Evolutionary conservation across 2,888 invertebrate genomes (phyloP).

Genomic region (Gymnoscelis rufifasciata): DNA sequence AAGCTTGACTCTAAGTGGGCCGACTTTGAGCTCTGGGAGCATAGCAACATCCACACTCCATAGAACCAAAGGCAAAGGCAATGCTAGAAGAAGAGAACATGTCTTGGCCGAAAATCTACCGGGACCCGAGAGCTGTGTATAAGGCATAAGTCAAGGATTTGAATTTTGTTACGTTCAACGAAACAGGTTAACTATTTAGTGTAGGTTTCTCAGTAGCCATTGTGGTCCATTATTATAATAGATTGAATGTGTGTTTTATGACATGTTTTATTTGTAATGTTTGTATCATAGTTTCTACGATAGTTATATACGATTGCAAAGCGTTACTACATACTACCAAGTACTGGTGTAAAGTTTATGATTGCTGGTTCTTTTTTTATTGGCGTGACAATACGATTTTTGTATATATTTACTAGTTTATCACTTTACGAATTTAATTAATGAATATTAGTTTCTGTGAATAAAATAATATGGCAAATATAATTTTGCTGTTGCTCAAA

Average conservation of each 20-base stretch:
- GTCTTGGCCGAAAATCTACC: constrained; percentile 91
- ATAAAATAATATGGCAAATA: constrained; percentile 12
- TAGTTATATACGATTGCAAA: too few species aligned
- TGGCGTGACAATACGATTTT: constrained; percentile 32
- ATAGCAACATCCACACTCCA: constrained; percentile 68
- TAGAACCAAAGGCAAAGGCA: constrained; percentile 74
- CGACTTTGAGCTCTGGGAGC: constrained; percentile 68
- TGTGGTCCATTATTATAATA: constrained; percentile 27
- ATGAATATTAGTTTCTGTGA: constrained; percentile 6
- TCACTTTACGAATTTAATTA: neutral
- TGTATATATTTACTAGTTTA: constrained; percentile 25
- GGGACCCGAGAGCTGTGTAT: constrained; percentile 93
- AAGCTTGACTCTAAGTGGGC: constrained; percentile 57
- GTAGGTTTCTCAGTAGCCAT: constrained; percentile 30
- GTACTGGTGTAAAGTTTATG: too few species aligned
- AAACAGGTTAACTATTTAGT: constrained; percentile 35
- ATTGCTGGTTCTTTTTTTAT: constrained; percentile 14
- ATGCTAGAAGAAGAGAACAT: constrained; percentile 82
- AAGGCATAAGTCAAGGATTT: constrained; percentile 55
- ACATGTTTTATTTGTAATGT: constrained; percentile 14
- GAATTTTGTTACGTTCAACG: constrained; percentile 33
- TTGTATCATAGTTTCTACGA: neutral
- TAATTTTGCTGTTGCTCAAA: constrained; percentile 28
- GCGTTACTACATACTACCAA: neutral
- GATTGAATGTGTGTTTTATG: constrained; percentile 5